A percentile compares a stretch with the other conserved stretches of the same genome.
Evolutionary conservation across 1,140 invertebrate species (phyloP).

Genomic region (Drosophila sproati): DNA sequence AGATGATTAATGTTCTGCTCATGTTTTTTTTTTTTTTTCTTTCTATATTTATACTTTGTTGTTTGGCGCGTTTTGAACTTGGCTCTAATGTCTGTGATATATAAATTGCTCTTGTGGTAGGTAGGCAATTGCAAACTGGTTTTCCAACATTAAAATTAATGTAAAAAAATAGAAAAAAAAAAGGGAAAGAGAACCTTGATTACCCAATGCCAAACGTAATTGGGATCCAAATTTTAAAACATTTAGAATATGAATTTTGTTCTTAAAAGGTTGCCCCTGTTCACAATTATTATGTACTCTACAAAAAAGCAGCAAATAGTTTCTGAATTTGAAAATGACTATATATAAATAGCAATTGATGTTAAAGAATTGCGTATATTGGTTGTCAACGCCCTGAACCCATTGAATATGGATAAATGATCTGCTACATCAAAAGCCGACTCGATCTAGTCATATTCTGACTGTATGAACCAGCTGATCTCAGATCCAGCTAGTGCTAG

Average conservation of each 20-base stretch:
- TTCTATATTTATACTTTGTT: slow-evolving; percentile 26
- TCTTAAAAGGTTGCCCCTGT: too few species aligned
- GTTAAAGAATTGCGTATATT: too few species aligned
- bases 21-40: slow-evolving; percentile 39
- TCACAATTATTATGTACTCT: too few species aligned
- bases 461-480: too few species aligned
- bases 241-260: background rate
- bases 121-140: slow-evolving; percentile 46
- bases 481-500: too few species aligned
- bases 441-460: too few species aligned
- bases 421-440: too few species aligned
- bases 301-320: too few species aligned
- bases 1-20: slow-evolving; percentile 64
- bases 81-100: slow-evolving; percentile 35
- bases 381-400: too few species aligned
- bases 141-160: slow-evolving; percentile 35
- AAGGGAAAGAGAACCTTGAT: background rate
- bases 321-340: too few species aligned
- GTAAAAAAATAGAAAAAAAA: background rate
- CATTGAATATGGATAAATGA: too few species aligned
- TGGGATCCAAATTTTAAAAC: background rate
- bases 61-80: slow-evolving; percentile 33
- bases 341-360: too few species aligned
- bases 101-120: slow-evolving; percentile 37
- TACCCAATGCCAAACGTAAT: slow-evolving; percentile 6